Evolutionary conservation across 2,888 invertebrate species (phyloP).

Genomic region (Pelosia muscerda): DNA sequence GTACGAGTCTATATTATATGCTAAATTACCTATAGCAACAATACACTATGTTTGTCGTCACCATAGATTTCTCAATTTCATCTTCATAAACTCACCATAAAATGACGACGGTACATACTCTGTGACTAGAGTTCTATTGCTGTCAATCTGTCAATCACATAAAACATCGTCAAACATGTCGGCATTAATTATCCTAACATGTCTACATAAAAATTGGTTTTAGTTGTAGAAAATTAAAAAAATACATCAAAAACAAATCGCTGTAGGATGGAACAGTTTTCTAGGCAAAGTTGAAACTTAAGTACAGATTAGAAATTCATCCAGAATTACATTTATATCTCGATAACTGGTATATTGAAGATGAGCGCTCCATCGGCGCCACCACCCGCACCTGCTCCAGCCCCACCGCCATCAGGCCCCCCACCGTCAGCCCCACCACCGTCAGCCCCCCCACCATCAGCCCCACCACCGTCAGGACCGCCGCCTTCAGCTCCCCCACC

Average conservation of each 20-base stretch:
- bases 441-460: background rate
- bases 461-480: background rate
- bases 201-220: background rate
- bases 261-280: background rate
- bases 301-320: background rate
- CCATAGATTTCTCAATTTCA: too few species aligned
- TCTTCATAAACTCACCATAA: too few species aligned
- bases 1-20: too few species aligned
- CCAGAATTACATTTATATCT: background rate
- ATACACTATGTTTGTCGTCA: too few species aligned
- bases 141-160: background rate
- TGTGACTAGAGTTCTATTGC: too few species aligned
- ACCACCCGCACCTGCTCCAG: background rate
- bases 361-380: slow-evolving; percentile 8
- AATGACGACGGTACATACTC: too few species aligned
- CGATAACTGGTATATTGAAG: background rate
- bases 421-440: background rate
- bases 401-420: background rate
- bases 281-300: background rate
- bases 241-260: background rate
- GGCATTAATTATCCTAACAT: background rate
- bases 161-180: background rate
- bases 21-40: too few species aligned
- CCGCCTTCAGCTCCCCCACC: background rate
- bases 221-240: background rate